Conservation (phyloP, 2,113 vertebrate species). For the Echinops telfairi region DNA sequence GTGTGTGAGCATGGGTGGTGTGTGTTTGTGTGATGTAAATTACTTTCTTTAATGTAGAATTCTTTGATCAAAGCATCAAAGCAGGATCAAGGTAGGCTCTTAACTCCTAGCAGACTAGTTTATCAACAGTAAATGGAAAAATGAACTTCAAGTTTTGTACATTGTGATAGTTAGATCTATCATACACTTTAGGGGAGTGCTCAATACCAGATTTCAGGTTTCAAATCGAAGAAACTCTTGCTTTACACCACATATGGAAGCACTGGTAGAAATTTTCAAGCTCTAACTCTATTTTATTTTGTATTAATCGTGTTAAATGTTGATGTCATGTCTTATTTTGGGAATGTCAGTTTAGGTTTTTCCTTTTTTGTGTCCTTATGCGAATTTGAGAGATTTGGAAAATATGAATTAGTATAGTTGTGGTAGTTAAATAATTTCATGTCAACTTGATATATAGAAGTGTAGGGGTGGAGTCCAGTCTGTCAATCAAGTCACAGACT, state of each 20-base stretch:
- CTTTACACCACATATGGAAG: not conserved
- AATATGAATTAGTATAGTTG: slow-evolving; percentile 14
- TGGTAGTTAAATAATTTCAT: no score
- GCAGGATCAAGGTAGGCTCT: not conserved
- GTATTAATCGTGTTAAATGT: not conserved
- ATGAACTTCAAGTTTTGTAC: not conserved
- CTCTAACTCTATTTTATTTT: no score
- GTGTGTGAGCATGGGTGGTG: not conserved
- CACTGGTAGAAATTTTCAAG: no score
- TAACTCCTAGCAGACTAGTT: not conserved
- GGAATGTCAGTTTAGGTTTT: not conserved
- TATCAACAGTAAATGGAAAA: not conserved
- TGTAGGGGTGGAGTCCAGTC: no score
- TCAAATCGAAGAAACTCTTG: not conserved
- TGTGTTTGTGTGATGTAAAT: not conserved
- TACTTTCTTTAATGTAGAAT: not conserved
- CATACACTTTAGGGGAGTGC: not conserved
- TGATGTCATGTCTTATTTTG: not conserved
- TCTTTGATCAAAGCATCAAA: not conserved
- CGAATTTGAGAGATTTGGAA: not conserved
- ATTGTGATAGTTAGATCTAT: not conserved
- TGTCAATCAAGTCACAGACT: no score
- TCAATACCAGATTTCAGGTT: not conserved
- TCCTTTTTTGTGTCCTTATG: not conserved
- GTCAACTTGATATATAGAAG: no score